phyloP scores from a whole-genome alignment of 1,140 invertebrate species.

The Neomicropteryx cornuta region DNA sequence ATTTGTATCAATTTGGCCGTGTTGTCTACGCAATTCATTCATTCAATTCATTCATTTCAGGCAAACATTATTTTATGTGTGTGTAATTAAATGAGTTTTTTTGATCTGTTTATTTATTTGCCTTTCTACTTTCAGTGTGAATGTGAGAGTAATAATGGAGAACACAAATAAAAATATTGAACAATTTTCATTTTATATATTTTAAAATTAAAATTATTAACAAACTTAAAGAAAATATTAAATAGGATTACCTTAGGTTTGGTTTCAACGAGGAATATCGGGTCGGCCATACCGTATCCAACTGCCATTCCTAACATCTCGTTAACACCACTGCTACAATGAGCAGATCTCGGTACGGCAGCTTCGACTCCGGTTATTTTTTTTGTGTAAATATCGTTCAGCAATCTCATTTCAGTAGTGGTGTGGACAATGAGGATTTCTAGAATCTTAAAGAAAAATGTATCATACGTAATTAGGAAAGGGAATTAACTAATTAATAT shows the following conservation, averaged over 20 bases:
- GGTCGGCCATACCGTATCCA: slow-evolving; percentile 47
- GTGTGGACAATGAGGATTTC: slow-evolving; percentile 53
- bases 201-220: no score
- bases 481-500: slow-evolving; percentile 6
- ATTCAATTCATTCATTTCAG: no score
- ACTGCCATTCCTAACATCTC: slow-evolving; percentile 58
- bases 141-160: no score
- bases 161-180: no score
- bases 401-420: slow-evolving; percentile 40
- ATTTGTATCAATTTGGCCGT: no score
- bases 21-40: no score
- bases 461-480: background rate
- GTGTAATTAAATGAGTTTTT: no score
- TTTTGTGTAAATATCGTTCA: slow-evolving; percentile 35
- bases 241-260: slow-evolving; percentile 47
- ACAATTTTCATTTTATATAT: no score
- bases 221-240: no score
- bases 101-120: no score
- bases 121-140: no score
- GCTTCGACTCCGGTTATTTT: slow-evolving; percentile 24
- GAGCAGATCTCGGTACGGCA: slow-evolving; percentile 39
- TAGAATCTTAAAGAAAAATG: slow-evolving; percentile 29
- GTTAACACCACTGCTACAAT: slow-evolving; percentile 52
- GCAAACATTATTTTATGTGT: no score
- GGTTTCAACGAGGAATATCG: slow-evolving; percentile 40